Percentiles rank a stretch among this genome's conserved stretches.
Conservation (phyloP, 1,140 invertebrate genomes). For the Cydia strobilella region DNA sequence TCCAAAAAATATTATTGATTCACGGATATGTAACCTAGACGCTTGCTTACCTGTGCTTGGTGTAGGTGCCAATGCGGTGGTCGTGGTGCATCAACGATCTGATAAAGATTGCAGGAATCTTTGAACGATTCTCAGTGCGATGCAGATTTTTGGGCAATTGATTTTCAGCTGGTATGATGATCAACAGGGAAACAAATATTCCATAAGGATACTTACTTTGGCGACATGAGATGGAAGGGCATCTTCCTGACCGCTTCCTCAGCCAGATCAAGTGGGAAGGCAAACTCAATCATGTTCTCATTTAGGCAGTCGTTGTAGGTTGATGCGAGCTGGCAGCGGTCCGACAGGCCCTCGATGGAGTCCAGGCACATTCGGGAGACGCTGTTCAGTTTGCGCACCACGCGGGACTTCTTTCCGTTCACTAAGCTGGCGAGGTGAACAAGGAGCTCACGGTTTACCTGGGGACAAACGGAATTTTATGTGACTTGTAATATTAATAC, state of each 20-base stretch:
- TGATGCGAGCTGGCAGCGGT: slow-evolving; percentile 68
- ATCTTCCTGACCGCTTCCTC: slow-evolving; percentile 72
- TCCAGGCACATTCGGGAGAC: slow-evolving; percentile 69
- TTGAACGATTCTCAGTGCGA: too few relatives aligned
- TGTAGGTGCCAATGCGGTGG: too few relatives aligned
- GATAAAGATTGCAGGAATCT: too few relatives aligned
- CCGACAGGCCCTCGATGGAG: slow-evolving; percentile 68
- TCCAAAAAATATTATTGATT: too few relatives aligned
- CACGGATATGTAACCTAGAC: too few relatives aligned
- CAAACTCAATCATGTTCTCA: slow-evolving; percentile 73
- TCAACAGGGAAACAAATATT: too few relatives aligned
- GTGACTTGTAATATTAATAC: not conserved
- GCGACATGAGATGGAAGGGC: slow-evolving; percentile 73
- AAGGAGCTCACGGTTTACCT: slow-evolving; percentile 69
- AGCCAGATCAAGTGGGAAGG: slow-evolving; percentile 71
- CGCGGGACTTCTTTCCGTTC: slow-evolving; percentile 70
- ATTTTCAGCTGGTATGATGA: too few relatives aligned
- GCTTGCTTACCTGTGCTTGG: too few relatives aligned
- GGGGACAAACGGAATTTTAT: slow-evolving; percentile 28
- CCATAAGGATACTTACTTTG: slow-evolving; percentile 59
- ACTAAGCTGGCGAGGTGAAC: slow-evolving; percentile 68
- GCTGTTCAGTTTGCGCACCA: slow-evolving; percentile 65
- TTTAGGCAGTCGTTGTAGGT: slow-evolving; percentile 74
- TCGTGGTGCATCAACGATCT: too few relatives aligned
- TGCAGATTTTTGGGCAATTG: too few relatives aligned